Evolutionary conservation across 2,113 vertebrate genomes (phyloP), one percentile per base, ranked within the genome.

Genomic region (Amblyornis subalaris): DNA sequence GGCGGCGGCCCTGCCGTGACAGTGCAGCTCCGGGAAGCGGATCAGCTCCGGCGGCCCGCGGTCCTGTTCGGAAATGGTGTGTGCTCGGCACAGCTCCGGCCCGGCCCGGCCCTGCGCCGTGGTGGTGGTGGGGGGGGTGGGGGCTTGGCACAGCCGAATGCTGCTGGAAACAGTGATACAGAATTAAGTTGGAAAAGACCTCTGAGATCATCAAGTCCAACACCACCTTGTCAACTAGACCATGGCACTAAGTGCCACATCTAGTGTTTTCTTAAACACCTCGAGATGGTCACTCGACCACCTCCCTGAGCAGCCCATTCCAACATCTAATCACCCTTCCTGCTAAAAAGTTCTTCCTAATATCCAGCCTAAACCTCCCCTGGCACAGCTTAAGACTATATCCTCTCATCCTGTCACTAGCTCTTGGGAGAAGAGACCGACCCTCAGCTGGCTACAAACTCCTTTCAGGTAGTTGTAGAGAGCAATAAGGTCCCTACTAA

Each of bases 11-110:
- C 4, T 1, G 62, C 5, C 20, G 6, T 0, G 62, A 23, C 51
- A 9, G 7, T 2, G 2, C 5, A 0, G 2, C 4, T 2, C 20
- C 9, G 44, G 14, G 40, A 14, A 6, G 54, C 21, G 3, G 35
- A 8, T 53, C 5, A 23, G 29, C 7, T 1, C 24, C 1, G 29
- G 22, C 18, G 38, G 0, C 9, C 19, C 7, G 12, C 6, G 1
- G 7, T 2, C 14, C 11, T 6, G 36, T 3, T 44, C 45, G 47
- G 73, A 53, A 61, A 21, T 6, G 12, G 9, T 7, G 0, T 2
- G 20, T 9, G 48, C 40, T 29, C 28, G 7, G 65, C 12, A 9
- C 12, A 1, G n/a, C 48, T 17, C 10, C 13, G 28, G 45, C n/a
- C 40, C 40, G 25, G 8, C 7, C 10, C 13, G 28, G 45, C n/a